These are phyloP conservation scores for Thelaira solivaga DNA, from an alignment of 2,888 invertebrate species.

Conservation along the genomic window DNA sequence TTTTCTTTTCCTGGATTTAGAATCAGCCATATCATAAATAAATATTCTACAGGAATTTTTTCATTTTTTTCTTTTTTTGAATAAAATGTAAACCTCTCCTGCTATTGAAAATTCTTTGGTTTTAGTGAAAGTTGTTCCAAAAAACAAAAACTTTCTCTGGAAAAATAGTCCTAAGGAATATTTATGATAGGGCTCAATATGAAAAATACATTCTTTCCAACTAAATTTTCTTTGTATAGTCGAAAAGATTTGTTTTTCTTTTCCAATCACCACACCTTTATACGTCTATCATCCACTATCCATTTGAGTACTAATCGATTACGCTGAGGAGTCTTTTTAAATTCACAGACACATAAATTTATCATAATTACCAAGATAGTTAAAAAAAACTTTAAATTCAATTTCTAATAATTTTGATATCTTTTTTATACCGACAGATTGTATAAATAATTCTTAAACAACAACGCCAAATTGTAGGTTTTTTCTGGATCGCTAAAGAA, in stretches of 20 bases:
- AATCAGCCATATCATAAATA: no score
- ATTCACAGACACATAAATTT: slow-evolving; percentile 46
- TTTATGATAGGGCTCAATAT: no score
- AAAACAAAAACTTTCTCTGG: no score
- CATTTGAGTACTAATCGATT: slow-evolving; percentile 51
- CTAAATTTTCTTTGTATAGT: no score
- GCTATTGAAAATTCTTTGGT: no score
- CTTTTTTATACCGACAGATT: slow-evolving; percentile 41
- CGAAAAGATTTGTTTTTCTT: neutral
- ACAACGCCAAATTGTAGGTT: slow-evolving; percentile 44
- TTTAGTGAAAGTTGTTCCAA: no score
- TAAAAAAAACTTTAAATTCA: neutral
- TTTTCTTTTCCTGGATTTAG: no score
- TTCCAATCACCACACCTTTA: slow-evolving; percentile 42
- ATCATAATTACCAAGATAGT: slow-evolving; percentile 20
- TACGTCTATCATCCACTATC: slow-evolving; percentile 36
- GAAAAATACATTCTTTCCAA: no score
- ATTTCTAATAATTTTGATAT: neutral
- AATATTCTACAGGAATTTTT: no score
- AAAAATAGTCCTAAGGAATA: no score
- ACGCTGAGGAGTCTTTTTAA: slow-evolving; percentile 36
- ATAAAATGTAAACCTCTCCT: no score
- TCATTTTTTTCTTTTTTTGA: no score
- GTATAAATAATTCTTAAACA: slow-evolving; percentile 43
- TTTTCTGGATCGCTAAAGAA: slow-evolving; percentile 41